Evolutionary conservation across 2,888 invertebrate genomes (phyloP), one percentile per base, ranked within the genome.

Genomic region (Camptogramma bilineatum): DNA sequence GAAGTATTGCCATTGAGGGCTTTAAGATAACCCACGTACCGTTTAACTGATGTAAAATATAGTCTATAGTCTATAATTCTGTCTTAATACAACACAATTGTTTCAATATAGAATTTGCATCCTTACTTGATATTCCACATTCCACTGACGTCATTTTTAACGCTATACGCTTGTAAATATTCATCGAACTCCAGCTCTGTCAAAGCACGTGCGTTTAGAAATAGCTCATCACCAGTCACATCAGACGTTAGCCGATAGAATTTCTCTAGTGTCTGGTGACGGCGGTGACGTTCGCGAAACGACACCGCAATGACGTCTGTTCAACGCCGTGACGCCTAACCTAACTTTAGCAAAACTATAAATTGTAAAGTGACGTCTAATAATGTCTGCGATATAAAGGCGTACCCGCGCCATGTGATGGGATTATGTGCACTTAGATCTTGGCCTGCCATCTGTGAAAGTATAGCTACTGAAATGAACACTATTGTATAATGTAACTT

Each of bases 131-230:
- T 59, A 53, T 50, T 48, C 42, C 44, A 63, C 52, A 61, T 61
- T 59, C 65, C 62, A 48, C 10, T 53, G 42, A 52, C 64, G 52
- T 60, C 59, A 59, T 8, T 46, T n/a, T 44, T 39, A 53, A 19
- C 44, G 57, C 46, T 61, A 62, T 66, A 62, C 64, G 60, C 60
- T 56, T 62, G 69, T 69, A 66, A 66, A 68, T 72, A 65, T 62
- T 53, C 68, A 64, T 73, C 71, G 70, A 64, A 75, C 77, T 77
- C 74, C 73, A 64, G 73, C 72, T 72, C 70, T 72, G 69, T 64
- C 70, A 61, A 48, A 66, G 67, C 75, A 74, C 72, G 77, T 77
- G 73, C 62, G 68, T 74, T 75, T 72, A 72, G 72, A 77, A 78
- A 78, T 77, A 79, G 71, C 53, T 71, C 61, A 70, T 68, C 66